Base-by-base conservation (phyloP, 2,113 vertebrate species). In the Passerina amoena region DNA sequence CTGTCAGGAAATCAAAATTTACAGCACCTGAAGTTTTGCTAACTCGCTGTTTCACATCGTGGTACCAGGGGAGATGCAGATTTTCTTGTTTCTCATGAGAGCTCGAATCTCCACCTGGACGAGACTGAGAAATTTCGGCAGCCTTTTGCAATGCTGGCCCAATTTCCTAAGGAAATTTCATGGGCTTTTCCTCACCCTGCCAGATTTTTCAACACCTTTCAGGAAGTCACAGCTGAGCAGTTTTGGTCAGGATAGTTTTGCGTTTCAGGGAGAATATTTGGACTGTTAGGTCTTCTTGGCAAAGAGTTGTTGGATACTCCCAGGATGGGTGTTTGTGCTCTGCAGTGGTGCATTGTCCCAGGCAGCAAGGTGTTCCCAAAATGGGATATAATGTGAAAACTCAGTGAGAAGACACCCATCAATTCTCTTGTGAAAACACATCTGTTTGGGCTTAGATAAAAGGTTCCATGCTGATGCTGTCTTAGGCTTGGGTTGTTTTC, bases 191-290 rank as follows among this genome's bases (percentile, higher is more conserved):
- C 4, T 2, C 59, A 10, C 82, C 50, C 56, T 95, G 93, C 24
- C 71, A 93, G 60, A 83, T 88, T 96, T 96, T 96, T 92, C 88
- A 81, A 93, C 94, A 95, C 88, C 92, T 94, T 81, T 78, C 79
- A 92, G 72, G 76, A 96, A 88, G 65, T 81, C 40, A 53, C 93
- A 95, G 92, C 79, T 94, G 85, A 95, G 66, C 57, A 40, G 33
- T 68, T 95, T 88, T 63, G 56, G 40, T 89, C 15, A 11, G 45
- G 44, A 68, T 57, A 75, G 18, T 68, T 84, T 72, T 89, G 65
- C 2, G 0, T 82, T 90, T 90, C 47, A 40, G 35, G 42, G 42
- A 71, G 48, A 94, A 71, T 68, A 86, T 81, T 83, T 93, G 47
- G 51, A 68, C 54, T 2, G 4, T 82, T 82, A 78, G 35, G 50